Evolutionary conservation across 2,888 invertebrate species (phyloP).

Genomic region (Metellina segmentata): DNA sequence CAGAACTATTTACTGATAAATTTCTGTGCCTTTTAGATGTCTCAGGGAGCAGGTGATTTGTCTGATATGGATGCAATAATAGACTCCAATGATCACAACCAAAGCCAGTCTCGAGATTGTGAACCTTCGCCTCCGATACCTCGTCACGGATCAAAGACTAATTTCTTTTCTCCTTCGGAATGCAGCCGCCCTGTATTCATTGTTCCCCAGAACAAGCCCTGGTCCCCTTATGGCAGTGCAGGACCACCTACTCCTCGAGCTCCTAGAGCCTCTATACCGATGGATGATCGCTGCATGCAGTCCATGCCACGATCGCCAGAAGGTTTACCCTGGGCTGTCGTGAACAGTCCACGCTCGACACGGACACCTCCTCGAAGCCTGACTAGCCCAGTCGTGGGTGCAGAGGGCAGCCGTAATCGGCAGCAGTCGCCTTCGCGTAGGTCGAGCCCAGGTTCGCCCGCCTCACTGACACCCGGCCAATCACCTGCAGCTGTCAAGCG

Average conservation of each 20-base stretch:
- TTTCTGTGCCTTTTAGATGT: conserved; percentile 54
- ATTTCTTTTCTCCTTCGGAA: conserved; percentile 71
- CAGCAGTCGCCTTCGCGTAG: conserved; percentile 67
- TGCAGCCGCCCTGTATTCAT: conserved; percentile 34
- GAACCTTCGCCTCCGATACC: conserved; percentile 78
- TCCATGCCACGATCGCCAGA: conserved; percentile 54
- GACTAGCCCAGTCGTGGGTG: conserved; percentile 71
- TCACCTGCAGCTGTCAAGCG: conserved; percentile 72
- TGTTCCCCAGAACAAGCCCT: conserved; percentile 60
- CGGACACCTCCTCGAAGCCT: conserved; percentile 75
- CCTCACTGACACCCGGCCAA: conserved; percentile 69
- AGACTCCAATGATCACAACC: conserved; percentile 72
- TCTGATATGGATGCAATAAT: conserved; percentile 74
- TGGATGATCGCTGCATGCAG: conserved; percentile 63
- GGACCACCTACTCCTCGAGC: conserved; percentile 67
- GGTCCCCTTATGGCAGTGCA: conserved; percentile 71
- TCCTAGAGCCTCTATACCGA: conserved; percentile 53
- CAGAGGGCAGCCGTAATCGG: conserved; percentile 21
- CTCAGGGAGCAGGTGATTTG: conserved; percentile 69
- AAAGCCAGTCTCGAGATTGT: conserved; percentile 78
- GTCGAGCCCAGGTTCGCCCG: conserved; percentile 72
- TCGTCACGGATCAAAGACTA: conserved; percentile 75
- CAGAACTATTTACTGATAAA: too few relatives aligned
- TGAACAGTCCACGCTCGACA: conserved; percentile 66
- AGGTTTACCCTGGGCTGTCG: conserved; percentile 53